phyloP scores from a whole-genome alignment of 2,888 invertebrate species.

The Aquatica leii region DNA sequence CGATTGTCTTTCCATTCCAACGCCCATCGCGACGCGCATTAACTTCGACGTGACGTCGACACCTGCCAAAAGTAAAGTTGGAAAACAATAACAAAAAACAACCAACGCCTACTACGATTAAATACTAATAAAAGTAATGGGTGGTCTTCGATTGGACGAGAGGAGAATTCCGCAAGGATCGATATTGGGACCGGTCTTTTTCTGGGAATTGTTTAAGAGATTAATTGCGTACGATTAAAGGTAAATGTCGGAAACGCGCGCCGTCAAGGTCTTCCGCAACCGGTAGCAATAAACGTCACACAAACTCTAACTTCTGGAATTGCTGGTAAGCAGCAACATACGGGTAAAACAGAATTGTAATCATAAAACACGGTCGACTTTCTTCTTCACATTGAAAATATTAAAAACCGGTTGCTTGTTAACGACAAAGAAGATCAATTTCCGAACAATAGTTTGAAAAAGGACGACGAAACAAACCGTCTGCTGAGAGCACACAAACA shows the following conservation, averaged over 20 bases:
- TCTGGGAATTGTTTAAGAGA: background rate
- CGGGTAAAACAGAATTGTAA: slow-evolving; percentile 27
- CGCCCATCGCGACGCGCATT: too few species aligned
- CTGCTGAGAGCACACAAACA: slow-evolving; percentile 31
- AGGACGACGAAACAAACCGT: slow-evolving; percentile 27
- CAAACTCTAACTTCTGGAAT: slow-evolving; percentile 25
- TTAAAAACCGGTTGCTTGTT: slow-evolving; percentile 36
- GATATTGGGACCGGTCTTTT: too few species aligned
- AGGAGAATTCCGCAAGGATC: background rate
- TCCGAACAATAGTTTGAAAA: slow-evolving; percentile 29
- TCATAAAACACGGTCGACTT: slow-evolving; percentile 39
- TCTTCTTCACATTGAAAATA: slow-evolving; percentile 31
- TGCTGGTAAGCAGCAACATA: slow-evolving; percentile 20
- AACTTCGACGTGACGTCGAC: too few species aligned
- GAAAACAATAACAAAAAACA: too few species aligned
- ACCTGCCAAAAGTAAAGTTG: too few species aligned
- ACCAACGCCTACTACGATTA: slow-evolving; percentile 14
- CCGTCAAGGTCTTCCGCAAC: slow-evolving; percentile 28
- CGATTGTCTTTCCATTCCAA: too few species aligned
- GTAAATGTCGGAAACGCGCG: slow-evolving; percentile 22
- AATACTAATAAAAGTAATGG: too few species aligned
- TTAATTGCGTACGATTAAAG: slow-evolving; percentile 3
- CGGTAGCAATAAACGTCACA: slow-evolving; percentile 25
- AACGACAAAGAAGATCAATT: slow-evolving; percentile 22
- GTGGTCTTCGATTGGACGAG: too few species aligned